Evolutionary conservation across 2,113 vertebrate species (phyloP).

Genomic region (Microcebus lehilahytsara): DNA sequence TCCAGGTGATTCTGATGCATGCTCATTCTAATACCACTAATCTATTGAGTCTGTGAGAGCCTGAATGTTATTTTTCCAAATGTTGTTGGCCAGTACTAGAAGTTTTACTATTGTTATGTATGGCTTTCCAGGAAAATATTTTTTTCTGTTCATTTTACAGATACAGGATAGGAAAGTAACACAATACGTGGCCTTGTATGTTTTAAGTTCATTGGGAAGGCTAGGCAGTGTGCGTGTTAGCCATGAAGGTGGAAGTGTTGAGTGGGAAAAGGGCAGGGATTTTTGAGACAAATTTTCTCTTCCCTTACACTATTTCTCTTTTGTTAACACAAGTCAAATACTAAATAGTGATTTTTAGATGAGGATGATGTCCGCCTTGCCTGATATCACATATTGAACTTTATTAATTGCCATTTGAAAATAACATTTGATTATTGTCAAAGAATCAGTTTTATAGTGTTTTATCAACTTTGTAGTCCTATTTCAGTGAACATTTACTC

Average conservation of each 20-base stretch:
- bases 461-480: background rate
- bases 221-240: background rate
- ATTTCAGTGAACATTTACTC: background rate
- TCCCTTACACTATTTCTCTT: background rate
- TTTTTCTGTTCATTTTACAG: conserved; percentile 17
- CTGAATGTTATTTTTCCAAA: conserved; percentile 10
- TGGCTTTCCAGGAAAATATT: background rate
- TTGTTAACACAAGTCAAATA: conserved; percentile 22
- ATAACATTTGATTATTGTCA: background rate
- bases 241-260: background rate
- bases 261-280: background rate
- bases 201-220: background rate
- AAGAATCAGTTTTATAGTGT: background rate
- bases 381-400: background rate
- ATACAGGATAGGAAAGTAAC: background rate
- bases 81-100: background rate
- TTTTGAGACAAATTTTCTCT: conserved; percentile 23
- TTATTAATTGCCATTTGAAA: conserved; percentile 17
- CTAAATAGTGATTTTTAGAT: background rate
- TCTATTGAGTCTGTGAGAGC: background rate
- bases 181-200: background rate
- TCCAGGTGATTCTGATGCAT: background rate
- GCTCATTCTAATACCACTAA: background rate
- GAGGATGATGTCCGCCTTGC: background rate
- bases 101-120: background rate